Evolutionary conservation across 1,140 invertebrate species (phyloP).

Genomic region (Forficula auricularia): DNA sequence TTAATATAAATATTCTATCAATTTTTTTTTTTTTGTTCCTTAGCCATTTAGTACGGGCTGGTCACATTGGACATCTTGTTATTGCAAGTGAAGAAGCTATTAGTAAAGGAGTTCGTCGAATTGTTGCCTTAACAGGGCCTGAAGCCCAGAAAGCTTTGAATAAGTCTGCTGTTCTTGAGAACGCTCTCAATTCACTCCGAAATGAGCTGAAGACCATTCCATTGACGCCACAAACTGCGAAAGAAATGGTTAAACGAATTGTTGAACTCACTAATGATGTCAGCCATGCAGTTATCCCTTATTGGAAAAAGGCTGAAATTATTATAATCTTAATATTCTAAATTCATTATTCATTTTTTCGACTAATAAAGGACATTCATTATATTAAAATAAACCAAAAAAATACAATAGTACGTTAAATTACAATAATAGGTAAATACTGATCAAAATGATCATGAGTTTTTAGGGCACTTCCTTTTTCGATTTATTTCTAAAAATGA

Average conservation of each 20-base stretch:
- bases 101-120: conserved; percentile 92
- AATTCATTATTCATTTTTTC: background rate
- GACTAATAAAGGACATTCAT: background rate
- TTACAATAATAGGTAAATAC: too few relatives aligned
- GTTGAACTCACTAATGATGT: conserved; percentile 69
- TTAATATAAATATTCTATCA: background rate
- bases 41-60: conserved; percentile 69
- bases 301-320: conserved; percentile 59
- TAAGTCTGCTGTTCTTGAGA: conserved; percentile 56
- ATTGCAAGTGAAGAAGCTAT: conserved; percentile 97
- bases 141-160: conserved; percentile 67
- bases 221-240: conserved; percentile 32
- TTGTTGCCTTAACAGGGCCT: conserved; percentile 89
- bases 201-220: conserved; percentile 45
- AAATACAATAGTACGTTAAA: too few relatives aligned
- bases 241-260: conserved; percentile 54
- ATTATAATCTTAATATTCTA: background rate
- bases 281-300: conserved; percentile 64
- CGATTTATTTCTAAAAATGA: too few relatives aligned
- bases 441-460: too few relatives aligned
- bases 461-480: too few relatives aligned
- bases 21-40: conserved; percentile 14
- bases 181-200: conserved; percentile 55
- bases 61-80: conserved; percentile 86
- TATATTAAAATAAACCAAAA: background rate